A percentile compares a stretch with the other conserved stretches of the same genome.
These are phyloP conservation scores for Lasioglossum zephyrum DNA, from an alignment of 2,888 invertebrate species.

Conservation along the genomic window DNA sequence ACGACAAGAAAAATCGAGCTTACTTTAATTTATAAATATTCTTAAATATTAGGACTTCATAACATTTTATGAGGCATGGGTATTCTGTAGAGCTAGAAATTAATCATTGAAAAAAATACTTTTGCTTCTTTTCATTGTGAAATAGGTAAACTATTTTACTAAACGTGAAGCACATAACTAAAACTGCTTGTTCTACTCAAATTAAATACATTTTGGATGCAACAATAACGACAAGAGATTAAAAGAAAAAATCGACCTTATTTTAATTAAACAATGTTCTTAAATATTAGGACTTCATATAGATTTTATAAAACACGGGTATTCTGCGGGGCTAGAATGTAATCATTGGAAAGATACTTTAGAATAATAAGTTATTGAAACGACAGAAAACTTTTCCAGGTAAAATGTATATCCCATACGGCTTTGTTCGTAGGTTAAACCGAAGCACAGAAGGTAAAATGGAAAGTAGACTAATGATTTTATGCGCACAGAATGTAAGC, in stretches of 20 bases:
- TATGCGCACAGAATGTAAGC: constrained; percentile 29
- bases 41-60: neutral
- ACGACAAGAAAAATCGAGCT: neutral
- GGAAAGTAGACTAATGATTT: constrained; percentile 39
- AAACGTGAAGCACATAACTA: too few species aligned
- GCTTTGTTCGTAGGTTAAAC: neutral
- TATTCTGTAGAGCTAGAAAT: neutral
- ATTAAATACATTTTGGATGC: neutral
- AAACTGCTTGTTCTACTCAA: neutral
- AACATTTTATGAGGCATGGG: neutral
- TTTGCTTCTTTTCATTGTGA: too few species aligned
- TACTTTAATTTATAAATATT: neutral
- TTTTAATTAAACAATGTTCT: neutral
- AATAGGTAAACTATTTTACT: too few species aligned
- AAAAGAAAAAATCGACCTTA: too few species aligned
- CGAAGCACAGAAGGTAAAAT: neutral
- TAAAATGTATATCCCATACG: neutral
- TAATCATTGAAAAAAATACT: neutral
- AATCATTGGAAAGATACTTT: neutral
- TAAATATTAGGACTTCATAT: neutral
- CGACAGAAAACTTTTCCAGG: neutral
- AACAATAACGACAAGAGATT: neutral
- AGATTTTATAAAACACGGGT: neutral
- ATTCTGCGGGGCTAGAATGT: neutral
- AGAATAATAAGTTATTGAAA: neutral